phyloP scores from a whole-genome alignment of 2,797 vertebrate genomes.

The Masticophis lateralis region DNA sequence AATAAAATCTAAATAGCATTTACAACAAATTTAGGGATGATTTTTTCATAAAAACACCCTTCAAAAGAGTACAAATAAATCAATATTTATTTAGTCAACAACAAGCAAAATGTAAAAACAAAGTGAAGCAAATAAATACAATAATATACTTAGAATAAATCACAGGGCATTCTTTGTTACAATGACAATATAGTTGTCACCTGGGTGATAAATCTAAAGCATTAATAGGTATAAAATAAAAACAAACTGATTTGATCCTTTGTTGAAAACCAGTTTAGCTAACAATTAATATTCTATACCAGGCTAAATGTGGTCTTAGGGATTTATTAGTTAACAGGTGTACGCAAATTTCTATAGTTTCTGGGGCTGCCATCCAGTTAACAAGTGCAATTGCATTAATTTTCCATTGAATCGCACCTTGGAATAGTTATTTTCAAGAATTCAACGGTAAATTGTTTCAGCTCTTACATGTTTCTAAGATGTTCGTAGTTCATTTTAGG shows the following conservation, averaged over 20 bases:
- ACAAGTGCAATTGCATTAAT: not conserved
- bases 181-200: not conserved
- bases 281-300: not conserved
- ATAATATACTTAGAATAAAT: not conserved
- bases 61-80: not conserved
- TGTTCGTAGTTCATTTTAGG: not conserved
- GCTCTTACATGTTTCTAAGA: not conserved
- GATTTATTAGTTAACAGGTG: not conserved
- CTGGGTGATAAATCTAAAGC: not conserved
- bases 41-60: not conserved
- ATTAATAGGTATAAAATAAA: not conserved
- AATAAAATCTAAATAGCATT: not conserved
- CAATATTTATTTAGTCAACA: not conserved
- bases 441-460: not conserved
- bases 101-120: not conserved
- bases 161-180: not conserved
- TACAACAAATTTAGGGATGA: not conserved
- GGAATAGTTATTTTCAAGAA: not conserved
- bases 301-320: not conserved
- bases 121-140: not conserved
- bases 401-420: not conserved
- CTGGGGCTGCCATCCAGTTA: not conserved
- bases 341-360: not conserved
- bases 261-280: not conserved
- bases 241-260: not conserved